Evolutionary conservation across 37 sponge, comb jelly and placozoan species (phyloP).

Genomic region (Chondrosia reniformis): DNA sequence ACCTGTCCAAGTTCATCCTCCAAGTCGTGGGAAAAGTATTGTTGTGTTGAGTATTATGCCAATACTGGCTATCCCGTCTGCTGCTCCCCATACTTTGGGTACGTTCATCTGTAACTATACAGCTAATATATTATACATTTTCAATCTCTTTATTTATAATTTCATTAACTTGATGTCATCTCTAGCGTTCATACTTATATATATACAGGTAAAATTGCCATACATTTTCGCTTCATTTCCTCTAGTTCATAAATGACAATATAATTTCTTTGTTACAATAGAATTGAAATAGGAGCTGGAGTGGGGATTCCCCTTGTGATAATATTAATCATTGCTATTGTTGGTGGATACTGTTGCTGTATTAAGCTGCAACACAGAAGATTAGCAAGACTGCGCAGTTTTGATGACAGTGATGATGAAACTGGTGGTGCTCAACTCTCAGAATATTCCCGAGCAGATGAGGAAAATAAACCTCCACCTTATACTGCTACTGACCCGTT

Average conservation of each 20-base stretch:
- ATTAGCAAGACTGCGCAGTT: neutral
- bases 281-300: slow-evolving; percentile 25
- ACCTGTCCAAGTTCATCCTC: slow-evolving; percentile 32
- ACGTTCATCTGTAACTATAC: no score
- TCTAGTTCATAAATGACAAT: no score
- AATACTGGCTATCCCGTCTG: slow-evolving; percentile 23
- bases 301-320: slow-evolving; percentile 10
- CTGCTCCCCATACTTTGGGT: slow-evolving; percentile 75
- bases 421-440: neutral
- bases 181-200: neutral
- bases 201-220: neutral
- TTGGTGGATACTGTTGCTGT: slow-evolving; percentile 13
- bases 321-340: neutral
- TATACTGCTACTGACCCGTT: slow-evolving; percentile 55
- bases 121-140: no score
- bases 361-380: slow-evolving; percentile 16
- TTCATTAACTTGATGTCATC: no score
- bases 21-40: slow-evolving; percentile 56
- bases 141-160: no score
- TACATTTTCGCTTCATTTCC: no score
- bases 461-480: slow-evolving; percentile 37
- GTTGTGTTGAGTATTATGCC: slow-evolving; percentile 43
- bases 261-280: neutral
- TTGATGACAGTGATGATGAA: neutral
- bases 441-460: neutral